Evolutionary conservation across 2,888 invertebrate genomes (phyloP).

Genomic region (Rotaria macrura): DNA sequence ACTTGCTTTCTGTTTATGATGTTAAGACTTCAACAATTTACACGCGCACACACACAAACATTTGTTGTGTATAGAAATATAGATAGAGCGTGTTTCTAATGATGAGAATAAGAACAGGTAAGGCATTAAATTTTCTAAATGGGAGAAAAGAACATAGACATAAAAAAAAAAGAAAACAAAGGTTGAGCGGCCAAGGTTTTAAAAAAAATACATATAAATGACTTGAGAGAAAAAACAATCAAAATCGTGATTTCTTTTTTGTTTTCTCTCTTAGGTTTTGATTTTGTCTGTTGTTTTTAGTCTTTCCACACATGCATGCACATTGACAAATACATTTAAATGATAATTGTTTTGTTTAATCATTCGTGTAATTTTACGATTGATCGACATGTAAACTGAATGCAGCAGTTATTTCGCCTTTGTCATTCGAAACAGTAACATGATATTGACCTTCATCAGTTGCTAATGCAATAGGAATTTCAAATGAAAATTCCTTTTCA

Average conservation of each 20-base stretch:
- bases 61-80: neutral
- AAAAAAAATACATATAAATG: neutral
- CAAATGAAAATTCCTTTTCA: conserved; percentile 37
- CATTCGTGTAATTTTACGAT: conserved; percentile 1
- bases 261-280: too few relatives aligned
- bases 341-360: neutral
- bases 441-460: conserved; percentile 42
- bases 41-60: neutral
- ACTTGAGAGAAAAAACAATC: neutral
- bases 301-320: neutral
- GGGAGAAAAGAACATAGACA: neutral
- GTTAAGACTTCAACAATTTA: neutral
- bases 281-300: neutral
- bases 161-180: neutral
- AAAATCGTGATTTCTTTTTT: neutral
- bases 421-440: conserved; percentile 39
- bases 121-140: neutral
- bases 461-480: conserved; percentile 42
- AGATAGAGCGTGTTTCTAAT: neutral
- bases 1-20: neutral
- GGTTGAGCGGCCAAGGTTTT: neutral
- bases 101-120: neutral
- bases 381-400: conserved; percentile 40
- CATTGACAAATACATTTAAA: neutral
- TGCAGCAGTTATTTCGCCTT: conserved; percentile 40